Conservation (phyloP, 2,113 vertebrate genomes). For the Bambusicola thoracicus region DNA sequence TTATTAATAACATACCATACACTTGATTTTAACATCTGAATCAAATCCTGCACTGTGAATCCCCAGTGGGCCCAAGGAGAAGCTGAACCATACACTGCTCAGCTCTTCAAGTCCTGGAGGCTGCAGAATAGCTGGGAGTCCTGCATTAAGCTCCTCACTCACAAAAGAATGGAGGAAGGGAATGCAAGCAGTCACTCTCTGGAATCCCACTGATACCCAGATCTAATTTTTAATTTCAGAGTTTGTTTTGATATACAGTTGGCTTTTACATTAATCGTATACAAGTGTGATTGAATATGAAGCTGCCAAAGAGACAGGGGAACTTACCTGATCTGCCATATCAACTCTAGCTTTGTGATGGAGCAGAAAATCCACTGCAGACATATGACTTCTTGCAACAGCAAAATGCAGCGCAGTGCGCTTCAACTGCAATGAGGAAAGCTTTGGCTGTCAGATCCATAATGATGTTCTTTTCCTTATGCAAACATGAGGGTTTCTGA, state of each 20-base stretch:
- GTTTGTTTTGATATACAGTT: not conserved
- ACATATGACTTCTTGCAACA: conserved; percentile 80
- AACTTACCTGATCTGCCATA: conserved; percentile 87
- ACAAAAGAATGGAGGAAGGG: not conserved
- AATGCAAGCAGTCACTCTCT: not conserved
- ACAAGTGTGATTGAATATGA: not conserved
- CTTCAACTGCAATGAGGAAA: conserved; percentile 78
- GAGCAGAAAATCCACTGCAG: conserved; percentile 84
- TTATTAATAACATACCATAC: not conserved
- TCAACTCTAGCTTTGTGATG: conserved; percentile 88
- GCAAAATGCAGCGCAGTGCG: conserved; percentile 89
- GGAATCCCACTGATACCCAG: not conserved
- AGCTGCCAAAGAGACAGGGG: not conserved
- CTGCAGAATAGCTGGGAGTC: not conserved
- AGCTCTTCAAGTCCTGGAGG: not conserved
- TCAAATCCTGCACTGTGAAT: not conserved
- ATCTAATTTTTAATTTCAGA: not conserved
- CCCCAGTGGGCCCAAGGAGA: not conserved
- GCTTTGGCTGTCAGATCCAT: not conserved
- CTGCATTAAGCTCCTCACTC: not conserved
- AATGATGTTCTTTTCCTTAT: not conserved
- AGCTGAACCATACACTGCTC: not conserved
- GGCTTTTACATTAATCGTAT: not conserved
- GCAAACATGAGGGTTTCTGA: not conserved
- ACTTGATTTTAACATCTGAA: not conserved